Evolutionary conservation across 2,113 vertebrate species (phyloP).

Genomic region (Atrichornis clamosus): DNA sequence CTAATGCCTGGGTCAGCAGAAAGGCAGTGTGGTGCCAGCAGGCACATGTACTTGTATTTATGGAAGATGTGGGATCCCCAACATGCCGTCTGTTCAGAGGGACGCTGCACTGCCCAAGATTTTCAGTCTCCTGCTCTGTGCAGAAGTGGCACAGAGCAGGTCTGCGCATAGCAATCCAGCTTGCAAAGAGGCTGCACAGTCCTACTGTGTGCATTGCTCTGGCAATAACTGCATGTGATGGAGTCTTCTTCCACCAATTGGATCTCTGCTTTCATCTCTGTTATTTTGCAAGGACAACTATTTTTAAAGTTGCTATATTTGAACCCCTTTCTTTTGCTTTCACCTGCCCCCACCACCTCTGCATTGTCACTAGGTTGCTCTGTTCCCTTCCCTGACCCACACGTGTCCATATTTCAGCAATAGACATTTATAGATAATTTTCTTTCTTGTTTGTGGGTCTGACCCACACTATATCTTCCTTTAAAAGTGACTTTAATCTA

Average conservation of each 20-base stretch:
- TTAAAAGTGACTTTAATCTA: not conserved
- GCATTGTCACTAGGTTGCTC: constrained; percentile 3
- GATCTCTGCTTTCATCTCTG: constrained; percentile 14
- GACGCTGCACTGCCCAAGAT: not conserved
- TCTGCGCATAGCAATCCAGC: not conserved
- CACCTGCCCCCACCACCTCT: not conserved
- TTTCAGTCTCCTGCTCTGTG: not conserved
- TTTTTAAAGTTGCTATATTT: constrained; percentile 57
- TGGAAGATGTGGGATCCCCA: not conserved
- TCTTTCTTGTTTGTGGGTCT: not conserved
- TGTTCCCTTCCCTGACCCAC: not conserved
- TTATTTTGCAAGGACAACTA: constrained; percentile 48
- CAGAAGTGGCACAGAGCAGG: not conserved
- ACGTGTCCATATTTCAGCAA: not conserved
- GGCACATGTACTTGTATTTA: not conserved
- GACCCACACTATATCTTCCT: not conserved
- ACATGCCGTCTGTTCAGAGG: not conserved
- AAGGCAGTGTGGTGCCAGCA: not conserved
- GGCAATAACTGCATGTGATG: constrained; percentile 49
- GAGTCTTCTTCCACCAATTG: constrained; percentile 11
- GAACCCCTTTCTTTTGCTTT: constrained; percentile 37
- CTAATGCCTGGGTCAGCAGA: not conserved
- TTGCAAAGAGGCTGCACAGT: not conserved
- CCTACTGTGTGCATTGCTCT: constrained; percentile 23
- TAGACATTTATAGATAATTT: not conserved